Conservation (phyloP, 1,140 invertebrate genomes). For the Hyphantria cunea region DNA sequence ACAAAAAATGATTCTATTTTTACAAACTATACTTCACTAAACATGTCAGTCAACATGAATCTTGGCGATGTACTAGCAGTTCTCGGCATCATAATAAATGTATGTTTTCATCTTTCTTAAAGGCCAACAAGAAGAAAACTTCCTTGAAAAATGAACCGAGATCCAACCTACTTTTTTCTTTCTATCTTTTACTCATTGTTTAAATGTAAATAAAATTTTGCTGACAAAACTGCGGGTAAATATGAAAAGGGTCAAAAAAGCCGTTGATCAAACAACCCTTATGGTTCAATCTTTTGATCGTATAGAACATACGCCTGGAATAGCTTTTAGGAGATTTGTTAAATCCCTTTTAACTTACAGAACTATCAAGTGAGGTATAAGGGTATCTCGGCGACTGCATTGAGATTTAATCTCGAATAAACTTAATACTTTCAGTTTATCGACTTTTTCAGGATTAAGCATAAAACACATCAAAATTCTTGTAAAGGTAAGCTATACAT, state of each 20-base stretch:
- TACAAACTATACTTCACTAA: neutral
- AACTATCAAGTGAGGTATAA: neutral
- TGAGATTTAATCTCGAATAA: too few species aligned
- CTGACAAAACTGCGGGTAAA: slow-evolving; percentile 1
- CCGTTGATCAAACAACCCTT: slow-evolving; percentile 1
- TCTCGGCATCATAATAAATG: slow-evolving; percentile 1
- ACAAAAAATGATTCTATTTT: too few species aligned
- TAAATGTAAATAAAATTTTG: neutral
- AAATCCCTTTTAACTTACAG: neutral
- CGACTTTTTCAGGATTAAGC: too few species aligned
- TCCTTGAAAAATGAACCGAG: neutral
- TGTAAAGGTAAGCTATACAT: too few species aligned
- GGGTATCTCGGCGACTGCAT: too few species aligned
- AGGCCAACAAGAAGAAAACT: neutral
- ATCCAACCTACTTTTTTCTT: neutral
- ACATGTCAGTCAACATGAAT: neutral
- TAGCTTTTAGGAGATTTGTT: neutral
- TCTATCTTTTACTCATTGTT: neutral
- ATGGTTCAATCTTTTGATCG: slow-evolving; percentile 1
- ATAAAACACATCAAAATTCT: too few species aligned
- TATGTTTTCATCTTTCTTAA: slow-evolving; percentile 6
- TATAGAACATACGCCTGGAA: neutral
- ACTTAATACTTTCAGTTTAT: too few species aligned
- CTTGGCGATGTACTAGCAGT: neutral
- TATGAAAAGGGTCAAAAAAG: slow-evolving; percentile 2